Base-by-base conservation (phyloP, 2,888 invertebrate species). In the Pachycephus smyrnensis region DNA sequence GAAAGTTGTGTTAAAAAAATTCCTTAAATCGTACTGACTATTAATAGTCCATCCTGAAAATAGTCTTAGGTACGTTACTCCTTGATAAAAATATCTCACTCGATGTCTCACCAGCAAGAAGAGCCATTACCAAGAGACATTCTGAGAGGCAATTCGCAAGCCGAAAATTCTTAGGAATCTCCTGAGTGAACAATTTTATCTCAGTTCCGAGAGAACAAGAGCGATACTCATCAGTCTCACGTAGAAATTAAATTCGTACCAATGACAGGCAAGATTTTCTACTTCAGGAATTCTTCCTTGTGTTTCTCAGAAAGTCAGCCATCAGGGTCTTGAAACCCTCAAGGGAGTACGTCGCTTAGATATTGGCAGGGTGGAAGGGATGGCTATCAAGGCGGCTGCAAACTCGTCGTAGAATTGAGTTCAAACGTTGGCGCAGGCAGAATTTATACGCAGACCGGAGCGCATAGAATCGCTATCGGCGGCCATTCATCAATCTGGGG, bases 401-500 rank as follows among this genome's bases (percentile, higher is more conserved):
- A 74, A 74, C 74, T 74, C 23, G n/a, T 12, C 74, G 6, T 33
- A 36, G 36, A 74, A 74, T 74, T 74, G 36, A 74, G 74, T 74
- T 36, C 35, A 74, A 74, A 74, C 74, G 74, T 33, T 74, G 9
- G 76, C 76, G 35, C n/a, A 35, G 68, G 76, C 23, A 86, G 84
- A 78, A 77, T 84, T 86, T 85, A 84, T 84, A 83, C 79, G 82
- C 78, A 73, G 81, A 69, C 78, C 76, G 86, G 83, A 86, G 87
- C 89, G 90, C 89, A 88, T 89, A 88, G 90, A 91, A 90, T 90
- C 89, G 91, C 90, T 91, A 91, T 91, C 91, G 91, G 89, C 88
- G 90, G 90, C 91, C 91, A 91, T 91, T 91, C 91, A 91, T 91
- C 91, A 91, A 91, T 91, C 91, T 88, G 84, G 85, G 88, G 90